These are phyloP conservation scores for Apotomis capreana DNA, from an alignment of 2,888 invertebrate genomes.

Conservation along the genomic window DNA sequence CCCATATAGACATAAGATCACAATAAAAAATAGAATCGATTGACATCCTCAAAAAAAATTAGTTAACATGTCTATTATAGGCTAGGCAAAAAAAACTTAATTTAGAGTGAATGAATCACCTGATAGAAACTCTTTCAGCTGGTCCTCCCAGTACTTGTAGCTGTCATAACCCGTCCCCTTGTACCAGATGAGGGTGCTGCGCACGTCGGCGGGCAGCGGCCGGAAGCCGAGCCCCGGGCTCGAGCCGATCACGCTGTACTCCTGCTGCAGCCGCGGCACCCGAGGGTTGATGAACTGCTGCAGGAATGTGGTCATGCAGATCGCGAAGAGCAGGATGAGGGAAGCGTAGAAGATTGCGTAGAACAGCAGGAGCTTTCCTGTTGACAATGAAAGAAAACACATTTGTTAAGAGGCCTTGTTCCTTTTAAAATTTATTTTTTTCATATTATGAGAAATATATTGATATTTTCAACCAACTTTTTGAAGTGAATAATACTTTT, in stretches of 20 bases:
- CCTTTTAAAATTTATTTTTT: too few species aligned
- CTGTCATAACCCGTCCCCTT: slow-evolving; percentile 90
- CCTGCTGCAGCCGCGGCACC: slow-evolving; percentile 93
- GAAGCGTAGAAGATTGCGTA: slow-evolving; percentile 96
- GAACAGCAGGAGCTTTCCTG: slow-evolving; percentile 96
- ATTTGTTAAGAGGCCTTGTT: too few species aligned
- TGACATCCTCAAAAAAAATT: too few species aligned
- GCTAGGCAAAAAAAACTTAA: too few species aligned
- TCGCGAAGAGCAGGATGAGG: slow-evolving; percentile 93
- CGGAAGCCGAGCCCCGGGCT: slow-evolving; percentile 98
- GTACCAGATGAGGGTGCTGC: slow-evolving; percentile 98
- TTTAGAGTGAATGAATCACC: slow-evolving; percentile 82
- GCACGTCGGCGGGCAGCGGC: slow-evolving; percentile 95
- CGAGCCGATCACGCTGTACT: slow-evolving; percentile 93
- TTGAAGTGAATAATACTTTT: too few species aligned
- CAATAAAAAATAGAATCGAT: too few species aligned
- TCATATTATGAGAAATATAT: too few species aligned
- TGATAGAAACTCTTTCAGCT: slow-evolving; percentile 89
- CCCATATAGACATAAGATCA: too few species aligned
- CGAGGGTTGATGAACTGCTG: slow-evolving; percentile 94
- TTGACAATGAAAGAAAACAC: slow-evolving; percentile 51
- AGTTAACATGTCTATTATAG: too few species aligned
- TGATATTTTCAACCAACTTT: too few species aligned
- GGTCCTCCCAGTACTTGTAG: slow-evolving; percentile 91
- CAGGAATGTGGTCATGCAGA: slow-evolving; percentile 96